Percentiles rank a stretch among this genome's conserved stretches.
These are phyloP conservation scores for Habropoda laboriosa DNA, from an alignment of 1,140 invertebrate species.

Conservation along the genomic window DNA sequence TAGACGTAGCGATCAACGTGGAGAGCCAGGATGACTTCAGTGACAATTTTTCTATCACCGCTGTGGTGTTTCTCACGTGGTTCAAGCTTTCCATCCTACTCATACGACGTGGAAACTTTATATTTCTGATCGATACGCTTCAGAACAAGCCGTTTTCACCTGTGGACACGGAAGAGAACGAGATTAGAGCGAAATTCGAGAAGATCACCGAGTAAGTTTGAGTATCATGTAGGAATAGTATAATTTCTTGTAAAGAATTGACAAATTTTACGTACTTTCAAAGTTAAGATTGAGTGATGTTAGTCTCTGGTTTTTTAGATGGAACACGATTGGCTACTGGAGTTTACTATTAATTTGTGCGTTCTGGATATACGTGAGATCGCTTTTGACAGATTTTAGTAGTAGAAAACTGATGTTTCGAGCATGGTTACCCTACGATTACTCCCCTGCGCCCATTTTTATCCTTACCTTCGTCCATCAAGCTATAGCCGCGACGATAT, in stretches of 20 bases:
- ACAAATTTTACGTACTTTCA: no score
- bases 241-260: no score
- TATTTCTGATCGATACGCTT: not conserved
- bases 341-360: constrained; percentile 8
- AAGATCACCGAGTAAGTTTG: constrained; percentile 48
- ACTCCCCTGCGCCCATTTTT: constrained; percentile 18
- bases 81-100: constrained; percentile 23
- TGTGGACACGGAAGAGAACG: constrained; percentile 37
- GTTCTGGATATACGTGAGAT: constrained; percentile 18
- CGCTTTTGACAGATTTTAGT: constrained; percentile 44
- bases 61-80: constrained; percentile 10
- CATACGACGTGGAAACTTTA: constrained; percentile 16
- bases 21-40: constrained; percentile 39
- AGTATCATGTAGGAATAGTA: no score
- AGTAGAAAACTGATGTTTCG: constrained; percentile 45
- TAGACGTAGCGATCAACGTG: constrained; percentile 43
- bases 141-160: constrained; percentile 36
- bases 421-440: constrained; percentile 63
- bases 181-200: constrained; percentile 58
- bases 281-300: constrained; percentile 1
- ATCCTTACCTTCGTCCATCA: constrained; percentile 57
- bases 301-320: not conserved
- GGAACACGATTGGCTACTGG: constrained; percentile 30
- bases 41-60: constrained; percentile 43
- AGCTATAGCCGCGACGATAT: constrained; percentile 10